Conservation (phyloP, 2,113 vertebrate species). For the Gobio gobio region DNA sequence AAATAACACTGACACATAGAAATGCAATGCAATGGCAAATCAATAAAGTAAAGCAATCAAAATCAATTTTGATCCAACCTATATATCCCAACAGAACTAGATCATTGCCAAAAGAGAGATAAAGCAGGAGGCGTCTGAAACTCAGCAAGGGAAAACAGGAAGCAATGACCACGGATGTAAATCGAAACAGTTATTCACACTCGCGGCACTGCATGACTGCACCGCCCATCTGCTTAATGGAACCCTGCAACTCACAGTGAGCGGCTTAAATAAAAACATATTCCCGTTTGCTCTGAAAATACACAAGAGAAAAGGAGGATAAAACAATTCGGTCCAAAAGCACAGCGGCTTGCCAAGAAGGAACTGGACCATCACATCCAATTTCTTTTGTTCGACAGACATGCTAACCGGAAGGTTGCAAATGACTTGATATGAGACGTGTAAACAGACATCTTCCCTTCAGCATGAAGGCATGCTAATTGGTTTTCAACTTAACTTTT, state of each 20-base stretch:
- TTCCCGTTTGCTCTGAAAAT: slow-evolving; percentile 52
- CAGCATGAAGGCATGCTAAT: slow-evolving; percentile 40
- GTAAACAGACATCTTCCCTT: slow-evolving; percentile 50
- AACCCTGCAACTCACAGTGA: slow-evolving; percentile 56
- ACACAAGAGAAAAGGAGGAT: neutral
- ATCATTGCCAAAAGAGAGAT: slow-evolving; percentile 11
- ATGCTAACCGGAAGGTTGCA: slow-evolving; percentile 43
- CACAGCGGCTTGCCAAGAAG: slow-evolving; percentile 67
- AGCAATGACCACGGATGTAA: slow-evolving; percentile 48
- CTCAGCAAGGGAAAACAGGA: slow-evolving; percentile 45
- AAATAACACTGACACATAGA: neutral
- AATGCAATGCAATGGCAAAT: neutral
- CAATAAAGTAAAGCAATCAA: neutral
- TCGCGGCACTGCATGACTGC: slow-evolving; percentile 45
- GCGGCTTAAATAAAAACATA: slow-evolving; percentile 69
- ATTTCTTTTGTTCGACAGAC: slow-evolving; percentile 34
- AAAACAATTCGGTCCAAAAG: slow-evolving; percentile 53
- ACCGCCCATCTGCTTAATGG: slow-evolving; percentile 56
- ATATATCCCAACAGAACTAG: neutral
- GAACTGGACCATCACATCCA: slow-evolving; percentile 76
- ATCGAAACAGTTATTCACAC: slow-evolving; percentile 61
- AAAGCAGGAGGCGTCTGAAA: slow-evolving; percentile 46
- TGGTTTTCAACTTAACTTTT: slow-evolving; percentile 12
- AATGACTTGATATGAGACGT: slow-evolving; percentile 45
- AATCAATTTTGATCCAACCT: neutral